Conservation (phyloP, 2,888 invertebrate genomes). For the Habroteleia sp. region DNA sequence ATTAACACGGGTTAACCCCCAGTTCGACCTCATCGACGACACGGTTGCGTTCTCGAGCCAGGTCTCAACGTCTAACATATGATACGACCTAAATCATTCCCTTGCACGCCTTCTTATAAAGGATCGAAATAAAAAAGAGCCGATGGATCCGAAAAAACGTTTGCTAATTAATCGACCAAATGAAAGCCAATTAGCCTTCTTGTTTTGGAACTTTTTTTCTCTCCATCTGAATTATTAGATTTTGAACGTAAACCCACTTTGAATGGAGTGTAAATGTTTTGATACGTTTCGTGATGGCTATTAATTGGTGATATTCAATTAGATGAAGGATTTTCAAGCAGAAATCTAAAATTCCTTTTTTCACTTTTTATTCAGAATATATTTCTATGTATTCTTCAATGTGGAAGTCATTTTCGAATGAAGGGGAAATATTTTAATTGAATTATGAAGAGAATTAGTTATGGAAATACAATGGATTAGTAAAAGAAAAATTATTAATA, state of each 20-base stretch:
- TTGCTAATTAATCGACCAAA: constrained; percentile 65
- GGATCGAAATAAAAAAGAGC: constrained; percentile 16
- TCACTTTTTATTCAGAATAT: background rate
- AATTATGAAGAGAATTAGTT: constrained; percentile 13
- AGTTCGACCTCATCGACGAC: constrained; percentile 56
- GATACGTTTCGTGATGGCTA: constrained; percentile 31
- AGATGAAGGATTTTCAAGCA: background rate
- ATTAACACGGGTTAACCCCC: constrained; percentile 60
- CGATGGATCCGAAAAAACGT: constrained; percentile 25
- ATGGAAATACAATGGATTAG: constrained; percentile 27
- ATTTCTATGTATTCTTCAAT: background rate
- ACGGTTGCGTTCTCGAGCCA: constrained; percentile 29
- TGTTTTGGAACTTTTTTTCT: constrained; percentile 29
- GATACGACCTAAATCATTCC: constrained; percentile 70
- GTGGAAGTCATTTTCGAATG: background rate
- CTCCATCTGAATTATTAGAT: constrained; percentile 27
- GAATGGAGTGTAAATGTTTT: constrained; percentile 26
- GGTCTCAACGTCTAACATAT: constrained; percentile 34
- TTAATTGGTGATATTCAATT: constrained; percentile 58
- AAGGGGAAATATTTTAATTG: background rate
- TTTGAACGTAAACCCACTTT: constrained; percentile 12
- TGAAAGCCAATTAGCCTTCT: constrained; percentile 60
- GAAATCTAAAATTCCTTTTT: too few relatives aligned
- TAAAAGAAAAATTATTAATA: constrained; percentile 16
- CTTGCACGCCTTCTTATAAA: constrained; percentile 50